Base-by-base conservation (phyloP, 1,140 invertebrate genomes). In the Hydropsyche tenuis region DNA sequence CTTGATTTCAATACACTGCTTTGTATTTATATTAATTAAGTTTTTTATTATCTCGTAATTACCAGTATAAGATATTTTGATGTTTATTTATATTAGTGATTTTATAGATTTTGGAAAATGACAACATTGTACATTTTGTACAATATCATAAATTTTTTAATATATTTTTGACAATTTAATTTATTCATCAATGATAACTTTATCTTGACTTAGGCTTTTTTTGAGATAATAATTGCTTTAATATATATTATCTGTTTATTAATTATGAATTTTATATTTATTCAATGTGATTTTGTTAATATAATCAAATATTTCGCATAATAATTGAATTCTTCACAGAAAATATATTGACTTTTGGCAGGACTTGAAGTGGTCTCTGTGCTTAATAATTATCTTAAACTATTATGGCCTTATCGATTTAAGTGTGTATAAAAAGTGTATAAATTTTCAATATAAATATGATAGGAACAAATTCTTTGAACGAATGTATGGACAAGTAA, bases 341-440 rank as follows among this genome's bases (percentile, higher is more conserved):
- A 74, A 63, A 77, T 73, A 73, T 77, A 74, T 77, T 77, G 75
- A 77, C 73, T 74, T 73, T 64, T 60, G 70, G 42, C 42, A 69
- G 53, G 75, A 60, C 69, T 12, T 56, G 16, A 56, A 63, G 70
- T 30, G 63, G 48, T 53, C 70, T 63, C 30, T 63, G 56, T 27
- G 53, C 64, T 53, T 30, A 73, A 12, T 70, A 48, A 56, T 51
- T 56, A 45, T 70, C 56, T 68, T 27, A 69, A 75, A 70, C 25
- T 23, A 22, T 27, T 22, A 74, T 74, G 75, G 75, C 75, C 75
- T 76, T 76, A 74, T 73, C 51, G 56, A 62, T 71, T 62, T 73
- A 73, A 45, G 48, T 37, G 22, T 70, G 46, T 70, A 56, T 56
- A 68, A 68, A 68, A 68, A 56, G 68, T 70, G 68, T 60, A 70